phyloP scores from a whole-genome alignment of 2,888 invertebrate genomes.

The Drosophila leonis region DNA sequence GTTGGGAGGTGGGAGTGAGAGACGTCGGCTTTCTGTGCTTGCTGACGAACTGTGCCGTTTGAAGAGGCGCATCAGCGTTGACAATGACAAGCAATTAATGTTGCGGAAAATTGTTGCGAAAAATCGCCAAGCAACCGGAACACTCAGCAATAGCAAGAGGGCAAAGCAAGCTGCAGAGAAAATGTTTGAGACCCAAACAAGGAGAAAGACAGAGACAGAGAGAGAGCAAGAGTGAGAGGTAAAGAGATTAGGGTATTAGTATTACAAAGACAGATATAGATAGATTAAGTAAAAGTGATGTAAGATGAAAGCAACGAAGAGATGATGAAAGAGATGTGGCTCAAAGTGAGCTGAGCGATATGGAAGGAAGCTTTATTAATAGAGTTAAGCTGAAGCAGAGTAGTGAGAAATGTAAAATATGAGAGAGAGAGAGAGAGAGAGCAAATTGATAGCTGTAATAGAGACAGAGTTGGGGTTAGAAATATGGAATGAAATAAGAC shows the following conservation, averaged over 20 bases:
- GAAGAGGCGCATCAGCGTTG: slow-evolving; percentile 36
- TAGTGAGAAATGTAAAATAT: not conserved
- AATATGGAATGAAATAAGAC: too few relatives aligned
- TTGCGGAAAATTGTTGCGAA: slow-evolving; percentile 68
- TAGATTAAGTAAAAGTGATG: not conserved
- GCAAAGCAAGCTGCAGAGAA: not conserved
- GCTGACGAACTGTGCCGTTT: slow-evolving; percentile 12
- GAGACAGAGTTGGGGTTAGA: too few relatives aligned
- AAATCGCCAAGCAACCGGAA: slow-evolving; percentile 51
- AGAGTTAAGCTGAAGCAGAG: not conserved
- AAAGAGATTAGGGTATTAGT: slow-evolving; percentile 3
- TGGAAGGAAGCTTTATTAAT: not conserved
- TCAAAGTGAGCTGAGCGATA: not conserved
- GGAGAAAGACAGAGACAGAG: not conserved
- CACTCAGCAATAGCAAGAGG: slow-evolving; percentile 13
- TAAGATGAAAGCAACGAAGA: not conserved
- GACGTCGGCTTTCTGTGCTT: not conserved
- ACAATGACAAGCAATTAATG: slow-evolving; percentile 73
- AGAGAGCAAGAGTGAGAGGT: not conserved
- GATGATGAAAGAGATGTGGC: not conserved
- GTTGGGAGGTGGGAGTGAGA: not conserved
- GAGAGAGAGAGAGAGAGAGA: not conserved
- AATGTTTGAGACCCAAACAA: not conserved
- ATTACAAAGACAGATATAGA: slow-evolving; percentile 3
- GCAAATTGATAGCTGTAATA: too few relatives aligned